Conservation (phyloP, 2,888 invertebrate genomes). For the Phoronis australis region DNA sequence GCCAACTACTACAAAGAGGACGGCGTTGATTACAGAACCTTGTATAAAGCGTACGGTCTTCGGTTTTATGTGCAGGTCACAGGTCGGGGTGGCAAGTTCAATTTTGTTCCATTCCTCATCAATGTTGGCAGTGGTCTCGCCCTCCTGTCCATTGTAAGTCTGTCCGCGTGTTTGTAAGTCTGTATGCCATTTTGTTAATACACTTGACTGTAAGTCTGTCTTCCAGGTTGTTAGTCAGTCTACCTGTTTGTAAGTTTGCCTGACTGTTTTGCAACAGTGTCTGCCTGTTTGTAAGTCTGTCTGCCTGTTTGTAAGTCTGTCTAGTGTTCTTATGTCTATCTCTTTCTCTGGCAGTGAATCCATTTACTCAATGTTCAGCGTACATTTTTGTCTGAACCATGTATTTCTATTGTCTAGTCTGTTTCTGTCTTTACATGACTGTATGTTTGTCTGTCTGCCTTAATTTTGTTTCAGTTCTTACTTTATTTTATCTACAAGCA, state of each 20-base stretch:
- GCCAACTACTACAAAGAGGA: slow-evolving; percentile 49
- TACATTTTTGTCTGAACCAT: too few relatives aligned
- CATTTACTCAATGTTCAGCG: too few relatives aligned
- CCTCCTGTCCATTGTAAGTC: slow-evolving; percentile 54
- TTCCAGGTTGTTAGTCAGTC: not conserved
- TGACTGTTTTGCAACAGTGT: not conserved
- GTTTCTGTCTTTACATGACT: too few relatives aligned
- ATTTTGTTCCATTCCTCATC: slow-evolving; percentile 53
- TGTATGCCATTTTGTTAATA: not conserved
- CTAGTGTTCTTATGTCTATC: too few relatives aligned
- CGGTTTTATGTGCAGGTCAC: slow-evolving; percentile 54
- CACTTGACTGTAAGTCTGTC: not conserved
- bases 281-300: not conserved
- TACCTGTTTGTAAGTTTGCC: not conserved
- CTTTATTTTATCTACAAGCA: too few relatives aligned
- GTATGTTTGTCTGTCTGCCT: too few relatives aligned
- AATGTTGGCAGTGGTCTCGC: slow-evolving; percentile 57
- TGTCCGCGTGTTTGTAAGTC: not conserved
- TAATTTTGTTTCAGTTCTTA: too few relatives aligned
- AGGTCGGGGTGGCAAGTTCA: slow-evolving; percentile 56
- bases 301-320: too few relatives aligned
- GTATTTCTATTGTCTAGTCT: too few relatives aligned
- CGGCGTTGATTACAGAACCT: slow-evolving; percentile 39
- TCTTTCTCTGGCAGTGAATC: too few relatives aligned
- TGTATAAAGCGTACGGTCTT: slow-evolving; percentile 55